phyloP scores from a whole-genome alignment of 2,113 vertebrate genomes.

The Nettapus auritus region DNA sequence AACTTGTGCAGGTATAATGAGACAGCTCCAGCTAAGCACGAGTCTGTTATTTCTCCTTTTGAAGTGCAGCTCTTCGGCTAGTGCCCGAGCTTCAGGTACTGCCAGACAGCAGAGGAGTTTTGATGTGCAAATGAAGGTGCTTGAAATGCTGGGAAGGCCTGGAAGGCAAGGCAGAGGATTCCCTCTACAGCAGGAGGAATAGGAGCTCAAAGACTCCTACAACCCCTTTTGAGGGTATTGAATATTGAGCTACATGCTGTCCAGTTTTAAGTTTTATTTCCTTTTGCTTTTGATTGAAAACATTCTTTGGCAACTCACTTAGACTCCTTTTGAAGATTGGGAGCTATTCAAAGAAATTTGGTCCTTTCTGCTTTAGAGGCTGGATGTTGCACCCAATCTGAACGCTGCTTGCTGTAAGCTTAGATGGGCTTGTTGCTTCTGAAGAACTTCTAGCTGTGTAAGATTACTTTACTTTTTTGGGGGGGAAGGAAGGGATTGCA shows the following conservation, averaged over 20 bases:
- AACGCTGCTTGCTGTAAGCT: not conserved
- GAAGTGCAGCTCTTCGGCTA: not conserved
- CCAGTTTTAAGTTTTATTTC: not conserved
- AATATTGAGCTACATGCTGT: not conserved
- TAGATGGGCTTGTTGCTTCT: not conserved
- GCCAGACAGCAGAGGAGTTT: not conserved
- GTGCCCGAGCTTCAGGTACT: not conserved
- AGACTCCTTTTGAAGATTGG: not conserved
- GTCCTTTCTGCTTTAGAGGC: not conserved
- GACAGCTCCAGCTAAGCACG: not conserved
- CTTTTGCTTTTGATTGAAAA: not conserved
- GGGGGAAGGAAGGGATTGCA: not conserved
- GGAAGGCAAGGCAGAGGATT: not conserved
- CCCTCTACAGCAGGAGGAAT: not conserved
- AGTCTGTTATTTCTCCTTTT: not conserved
- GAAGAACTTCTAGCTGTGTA: not conserved
- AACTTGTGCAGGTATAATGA: not conserved
- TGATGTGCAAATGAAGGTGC: conserved; percentile 23
- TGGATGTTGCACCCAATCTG: not conserved
- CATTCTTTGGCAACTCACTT: not conserved
- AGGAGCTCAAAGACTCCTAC: not conserved
- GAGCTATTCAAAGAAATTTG: not conserved
- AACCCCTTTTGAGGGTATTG: not conserved
- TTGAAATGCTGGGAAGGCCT: not conserved
- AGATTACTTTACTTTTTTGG: not conserved